phyloP scores from a whole-genome alignment of 1,140 invertebrate genomes.

The Drosophila pandora region DNA sequence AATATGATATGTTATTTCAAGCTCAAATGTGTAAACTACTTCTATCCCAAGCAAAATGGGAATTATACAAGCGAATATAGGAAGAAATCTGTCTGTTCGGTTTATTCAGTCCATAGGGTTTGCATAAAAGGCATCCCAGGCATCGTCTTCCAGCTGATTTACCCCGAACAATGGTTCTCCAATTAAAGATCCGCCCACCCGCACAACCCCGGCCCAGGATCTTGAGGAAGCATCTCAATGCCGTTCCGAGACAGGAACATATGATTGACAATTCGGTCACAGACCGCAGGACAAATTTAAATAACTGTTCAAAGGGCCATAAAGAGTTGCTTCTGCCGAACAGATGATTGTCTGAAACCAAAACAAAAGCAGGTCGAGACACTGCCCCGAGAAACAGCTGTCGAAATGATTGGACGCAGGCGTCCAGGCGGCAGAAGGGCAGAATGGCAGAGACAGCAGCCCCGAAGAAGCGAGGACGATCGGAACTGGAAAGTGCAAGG shows the following conservation, averaged over 20 bases:
- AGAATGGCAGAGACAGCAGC: not conserved
- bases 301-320: slow-evolving; percentile 64
- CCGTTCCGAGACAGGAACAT: slow-evolving; percentile 56
- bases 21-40: too few relatives aligned
- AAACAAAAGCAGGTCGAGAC: slow-evolving; percentile 63
- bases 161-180: slow-evolving; percentile 27
- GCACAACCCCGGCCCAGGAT: slow-evolving; percentile 37
- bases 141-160: slow-evolving; percentile 34
- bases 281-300: slow-evolving; percentile 77
- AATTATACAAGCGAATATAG: not conserved
- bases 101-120: not conserved
- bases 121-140: not conserved
- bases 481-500: slow-evolving; percentile 59
- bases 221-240: slow-evolving; percentile 43
- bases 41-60: not conserved
- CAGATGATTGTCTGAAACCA: slow-evolving; percentile 72
- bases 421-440: slow-evolving; percentile 7
- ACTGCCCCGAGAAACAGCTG: slow-evolving; percentile 63
- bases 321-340: slow-evolving; percentile 53
- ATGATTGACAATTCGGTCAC: slow-evolving; percentile 70
- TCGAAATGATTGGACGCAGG: slow-evolving; percentile 37
- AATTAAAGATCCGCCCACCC: slow-evolving; percentile 34
- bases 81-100: too few relatives aligned
- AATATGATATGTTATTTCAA: not conserved
- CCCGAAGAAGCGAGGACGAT: not conserved